Conservation (phyloP, 2,888 invertebrate genomes). For the Andrena fulva region DNA sequence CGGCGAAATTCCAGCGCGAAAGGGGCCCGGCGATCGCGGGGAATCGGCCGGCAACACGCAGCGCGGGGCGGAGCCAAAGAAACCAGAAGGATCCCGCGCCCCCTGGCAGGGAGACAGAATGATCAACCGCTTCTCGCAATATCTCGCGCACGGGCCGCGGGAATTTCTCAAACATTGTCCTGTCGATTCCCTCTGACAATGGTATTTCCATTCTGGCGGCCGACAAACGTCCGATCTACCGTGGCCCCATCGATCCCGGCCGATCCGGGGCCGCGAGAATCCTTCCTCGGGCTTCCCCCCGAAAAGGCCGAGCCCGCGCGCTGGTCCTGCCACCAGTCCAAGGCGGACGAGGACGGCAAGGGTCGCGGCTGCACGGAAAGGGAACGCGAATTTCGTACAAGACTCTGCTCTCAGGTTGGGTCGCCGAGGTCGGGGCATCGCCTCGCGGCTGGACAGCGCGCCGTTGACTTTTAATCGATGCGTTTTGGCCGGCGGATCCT, state of each 20-base stretch:
- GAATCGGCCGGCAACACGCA: constrained; percentile 20
- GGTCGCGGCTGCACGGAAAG: constrained; percentile 50
- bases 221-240: constrained; percentile 70
- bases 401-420: constrained; percentile 81
- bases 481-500: constrained; percentile 61
- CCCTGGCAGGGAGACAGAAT: constrained; percentile 58
- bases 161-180: constrained; percentile 72
- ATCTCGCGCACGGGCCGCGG: constrained; percentile 59
- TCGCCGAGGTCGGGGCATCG: constrained; percentile 79
- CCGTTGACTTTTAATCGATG: constrained; percentile 70
- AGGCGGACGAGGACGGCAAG: constrained; percentile 47
- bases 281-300: constrained; percentile 48
- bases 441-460: constrained; percentile 65
- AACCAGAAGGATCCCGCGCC: constrained; percentile 36
- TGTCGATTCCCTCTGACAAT: constrained; percentile 67
- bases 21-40: constrained; percentile 24
- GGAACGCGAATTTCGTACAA: constrained; percentile 77
- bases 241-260: constrained; percentile 60
- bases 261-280: constrained; percentile 37
- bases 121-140: constrained; percentile 65
- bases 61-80: constrained; percentile 25
- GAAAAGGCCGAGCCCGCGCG: constrained; percentile 67
- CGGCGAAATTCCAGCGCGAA: constrained; percentile 33
- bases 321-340: constrained; percentile 34
- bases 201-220: constrained; percentile 72